A percentile compares a stretch with the other conserved stretches of the same genome.
Conservation (phyloP, 2,797 vertebrate genomes). For the Tenualosa ilisha region DNA sequence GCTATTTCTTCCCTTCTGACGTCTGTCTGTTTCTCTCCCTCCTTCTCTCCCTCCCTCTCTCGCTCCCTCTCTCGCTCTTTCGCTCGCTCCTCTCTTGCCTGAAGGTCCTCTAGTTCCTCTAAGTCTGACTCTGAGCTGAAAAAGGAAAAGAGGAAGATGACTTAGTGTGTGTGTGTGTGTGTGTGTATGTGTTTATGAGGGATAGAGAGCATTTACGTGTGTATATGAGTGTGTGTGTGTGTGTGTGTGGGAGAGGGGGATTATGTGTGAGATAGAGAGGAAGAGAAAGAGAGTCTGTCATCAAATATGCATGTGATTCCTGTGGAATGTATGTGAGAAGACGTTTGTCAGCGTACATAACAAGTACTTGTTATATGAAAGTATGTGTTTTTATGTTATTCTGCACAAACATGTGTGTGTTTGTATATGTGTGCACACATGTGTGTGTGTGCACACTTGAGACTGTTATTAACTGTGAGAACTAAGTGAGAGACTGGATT, state of each 20-base stretch:
- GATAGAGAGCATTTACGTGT: neutral
- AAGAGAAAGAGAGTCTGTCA: neutral
- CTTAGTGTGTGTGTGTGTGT: neutral
- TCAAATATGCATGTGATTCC: constrained; percentile 18
- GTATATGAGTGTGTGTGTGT: neutral
- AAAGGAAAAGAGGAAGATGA: neutral
- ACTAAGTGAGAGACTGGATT: neutral
- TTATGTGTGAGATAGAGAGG: neutral
- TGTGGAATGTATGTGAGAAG: neutral
- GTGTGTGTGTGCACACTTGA: neutral
- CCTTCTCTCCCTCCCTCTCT: constrained; percentile 58
- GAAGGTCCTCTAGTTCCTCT: constrained; percentile 74
- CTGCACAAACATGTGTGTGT: neutral
- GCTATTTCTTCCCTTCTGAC: constrained; percentile 48
- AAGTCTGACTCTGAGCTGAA: constrained; percentile 85
- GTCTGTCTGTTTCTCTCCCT: constrained; percentile 48
- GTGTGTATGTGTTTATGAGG: neutral
- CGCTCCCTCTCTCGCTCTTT: constrained; percentile 48
- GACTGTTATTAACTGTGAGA: too few species aligned
- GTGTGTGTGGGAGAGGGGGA: neutral
- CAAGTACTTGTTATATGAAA: neutral
- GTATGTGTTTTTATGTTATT: neutral
- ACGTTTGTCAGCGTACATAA: neutral
- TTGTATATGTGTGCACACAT: neutral
- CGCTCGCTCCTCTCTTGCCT: constrained; percentile 69